Evolutionary conservation across 2,797 vertebrate species (phyloP).

Genomic region (Cyclopterus lumpus): DNA sequence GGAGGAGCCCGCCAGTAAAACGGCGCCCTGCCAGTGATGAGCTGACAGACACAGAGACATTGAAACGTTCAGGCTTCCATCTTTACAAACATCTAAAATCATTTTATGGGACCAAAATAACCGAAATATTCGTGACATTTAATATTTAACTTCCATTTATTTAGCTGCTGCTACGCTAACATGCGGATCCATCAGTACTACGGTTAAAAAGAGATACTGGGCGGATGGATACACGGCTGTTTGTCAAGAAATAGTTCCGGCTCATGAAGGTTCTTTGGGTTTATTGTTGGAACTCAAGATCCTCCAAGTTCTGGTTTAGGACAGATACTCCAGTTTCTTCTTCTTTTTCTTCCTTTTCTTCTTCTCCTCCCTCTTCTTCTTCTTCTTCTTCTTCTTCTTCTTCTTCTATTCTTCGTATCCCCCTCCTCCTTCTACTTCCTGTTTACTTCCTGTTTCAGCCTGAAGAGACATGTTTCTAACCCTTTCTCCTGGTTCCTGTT

Average conservation of each 20-base stretch:
- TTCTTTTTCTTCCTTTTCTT: constrained; percentile 1
- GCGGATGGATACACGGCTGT: neutral
- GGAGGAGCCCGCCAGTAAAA: constrained; percentile 70
- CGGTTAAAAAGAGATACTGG: neutral
- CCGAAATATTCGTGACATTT: neutral
- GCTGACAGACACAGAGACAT: constrained; percentile 2
- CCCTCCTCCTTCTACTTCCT: too few species aligned
- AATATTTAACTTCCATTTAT: neutral
- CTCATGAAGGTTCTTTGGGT: too few species aligned
- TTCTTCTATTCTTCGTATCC: too few species aligned
- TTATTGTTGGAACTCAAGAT: too few species aligned
- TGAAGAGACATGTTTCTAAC: constrained; percentile 47
- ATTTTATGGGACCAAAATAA: constrained; percentile 31
- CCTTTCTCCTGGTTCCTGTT: constrained; percentile 65
- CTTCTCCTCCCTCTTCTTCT: too few species aligned
- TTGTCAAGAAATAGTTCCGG: too few species aligned
- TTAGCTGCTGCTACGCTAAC: neutral
- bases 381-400: too few species aligned
- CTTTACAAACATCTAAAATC: neutral
- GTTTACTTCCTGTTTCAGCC: neutral
- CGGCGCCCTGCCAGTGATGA: constrained; percentile 76
- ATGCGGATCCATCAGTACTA: neutral
- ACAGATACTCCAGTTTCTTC: constrained; percentile 3
- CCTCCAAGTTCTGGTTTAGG: neutral
- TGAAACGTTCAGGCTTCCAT: constrained; percentile 10